These are phyloP conservation scores for Sarcophilus harrisii DNA, from an alignment of 2,797 vertebrate genomes.

Conservation along the genomic window DNA sequence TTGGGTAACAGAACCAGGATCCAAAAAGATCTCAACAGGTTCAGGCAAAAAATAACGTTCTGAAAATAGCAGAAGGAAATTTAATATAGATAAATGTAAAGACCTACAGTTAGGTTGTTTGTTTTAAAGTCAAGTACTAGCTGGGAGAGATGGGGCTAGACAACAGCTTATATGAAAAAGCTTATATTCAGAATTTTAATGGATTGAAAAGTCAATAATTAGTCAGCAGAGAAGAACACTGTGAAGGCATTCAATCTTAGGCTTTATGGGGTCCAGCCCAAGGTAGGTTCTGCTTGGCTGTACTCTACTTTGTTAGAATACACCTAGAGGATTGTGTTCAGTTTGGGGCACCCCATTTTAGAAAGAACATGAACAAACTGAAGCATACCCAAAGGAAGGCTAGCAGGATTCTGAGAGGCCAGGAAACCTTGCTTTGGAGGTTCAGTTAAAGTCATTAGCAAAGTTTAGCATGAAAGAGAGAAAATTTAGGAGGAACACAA, in stretches of 20 bases:
- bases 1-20: not conserved
- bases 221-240: not conserved
- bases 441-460: not conserved
- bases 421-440: not conserved
- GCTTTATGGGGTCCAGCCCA: not conserved
- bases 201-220: not conserved
- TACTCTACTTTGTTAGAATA: not conserved
- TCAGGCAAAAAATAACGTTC: not conserved
- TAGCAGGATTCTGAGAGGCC: not conserved
- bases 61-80: not conserved
- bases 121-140: not conserved
- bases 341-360: not conserved
- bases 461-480: not conserved
- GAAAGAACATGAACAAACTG: not conserved
- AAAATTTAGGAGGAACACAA: not conserved
- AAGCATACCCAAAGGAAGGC: not conserved
- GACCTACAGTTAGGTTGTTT: not conserved
- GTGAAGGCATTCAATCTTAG: not conserved
- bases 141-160: not conserved
- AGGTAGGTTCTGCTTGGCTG: not conserved
- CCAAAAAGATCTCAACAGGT: not conserved
- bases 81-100: not conserved
- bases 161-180: not conserved
- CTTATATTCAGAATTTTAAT: not conserved
- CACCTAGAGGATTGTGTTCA: not conserved